Evolutionary conservation across 1,140 invertebrate species (phyloP).

Genomic region (Pararge aegeria): DNA sequence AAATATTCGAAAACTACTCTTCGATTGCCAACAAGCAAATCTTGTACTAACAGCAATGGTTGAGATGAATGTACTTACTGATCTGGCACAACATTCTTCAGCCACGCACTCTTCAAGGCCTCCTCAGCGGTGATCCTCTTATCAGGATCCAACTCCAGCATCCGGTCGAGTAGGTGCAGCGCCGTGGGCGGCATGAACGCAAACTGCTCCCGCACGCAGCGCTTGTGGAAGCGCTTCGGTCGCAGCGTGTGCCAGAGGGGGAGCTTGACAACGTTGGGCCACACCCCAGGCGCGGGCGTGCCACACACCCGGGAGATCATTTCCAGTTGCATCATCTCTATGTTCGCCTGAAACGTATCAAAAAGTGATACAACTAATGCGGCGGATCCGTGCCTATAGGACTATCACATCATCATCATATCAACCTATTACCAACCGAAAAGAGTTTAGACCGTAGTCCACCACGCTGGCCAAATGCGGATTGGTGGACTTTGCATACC

Average conservation of each 20-base stretch:
- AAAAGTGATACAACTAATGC: not conserved
- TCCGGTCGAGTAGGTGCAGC: conserved; percentile 96
- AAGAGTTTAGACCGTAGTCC: too few species aligned
- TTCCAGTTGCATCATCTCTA: conserved; percentile 96
- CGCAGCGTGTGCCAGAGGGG: conserved; percentile 95
- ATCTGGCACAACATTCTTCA: conserved; percentile 94
- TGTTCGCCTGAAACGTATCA: conserved; percentile 86
- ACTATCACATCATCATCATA: too few species aligned
- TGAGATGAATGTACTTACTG: too few species aligned
- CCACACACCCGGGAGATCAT: conserved; percentile 97
- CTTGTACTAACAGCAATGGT: too few species aligned
- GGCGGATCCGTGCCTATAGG: too few species aligned
- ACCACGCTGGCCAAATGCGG: too few species aligned
- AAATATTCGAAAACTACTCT: too few species aligned
- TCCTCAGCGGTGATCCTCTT: conserved; percentile 96
- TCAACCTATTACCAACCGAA: too few species aligned
- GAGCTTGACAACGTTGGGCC: conserved; percentile 97
- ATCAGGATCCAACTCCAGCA: conserved; percentile 97
- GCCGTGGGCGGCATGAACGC: conserved; percentile 93
- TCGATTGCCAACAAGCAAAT: too few species aligned
- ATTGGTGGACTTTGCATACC: too few species aligned
- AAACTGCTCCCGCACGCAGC: conserved; percentile 96
- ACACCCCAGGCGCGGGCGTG: conserved; percentile 97
- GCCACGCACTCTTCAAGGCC: conserved; percentile 96
- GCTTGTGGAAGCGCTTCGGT: conserved; percentile 93